Base-by-base conservation (phyloP, 2,888 invertebrate species). In the Cremastinae sp. region DNA sequence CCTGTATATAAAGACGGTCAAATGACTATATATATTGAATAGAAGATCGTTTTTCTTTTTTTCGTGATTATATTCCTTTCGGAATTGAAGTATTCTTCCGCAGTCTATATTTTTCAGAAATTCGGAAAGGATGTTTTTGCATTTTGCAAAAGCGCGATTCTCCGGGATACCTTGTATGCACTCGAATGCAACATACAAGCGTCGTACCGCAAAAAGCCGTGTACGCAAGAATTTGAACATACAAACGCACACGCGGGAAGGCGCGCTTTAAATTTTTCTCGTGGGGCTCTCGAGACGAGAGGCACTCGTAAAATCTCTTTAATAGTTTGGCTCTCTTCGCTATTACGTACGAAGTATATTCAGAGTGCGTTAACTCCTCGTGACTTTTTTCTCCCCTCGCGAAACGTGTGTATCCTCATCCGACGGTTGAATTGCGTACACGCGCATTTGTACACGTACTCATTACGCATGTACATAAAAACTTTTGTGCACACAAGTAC, bases 271-370 rank as follows among this genome's bases (percentile, higher is more conserved):
- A 65, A 53, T 22, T 69, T 72, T 69, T 53, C 16, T 65, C 73
- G 62, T 45, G 68, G 49, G 69, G 70, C 59, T 68, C 10, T 62
- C 18, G 59, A 59, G 54, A 59, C 41, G 58, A 58, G 54, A 43
- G 72, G 43, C 59, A 56, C 61, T 54, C 77, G 47, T 77, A 77
- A 77, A 77, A 74, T 70, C 36, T 61, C 65, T 74, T 70, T 70
- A 77, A 77, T 73, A 77, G 73, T 70, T 51, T n/a, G n/a, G 65
- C 49, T 61, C 28, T 61, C 65, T 61, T 65, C 65, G 70, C 65
- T 66, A 62, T 77, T 56, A 70, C 61, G 65, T 66, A 74, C 77
- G 22, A 61, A 70, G 77, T 74, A 74, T 70, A 74, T 77, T 73
- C 73, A 56, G 70, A 77, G 77, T 77, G 38, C 73, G 70, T 77